These are phyloP conservation scores for Hyles vespertilio DNA, from an alignment of 1,140 invertebrate species.

Conservation along the genomic window DNA sequence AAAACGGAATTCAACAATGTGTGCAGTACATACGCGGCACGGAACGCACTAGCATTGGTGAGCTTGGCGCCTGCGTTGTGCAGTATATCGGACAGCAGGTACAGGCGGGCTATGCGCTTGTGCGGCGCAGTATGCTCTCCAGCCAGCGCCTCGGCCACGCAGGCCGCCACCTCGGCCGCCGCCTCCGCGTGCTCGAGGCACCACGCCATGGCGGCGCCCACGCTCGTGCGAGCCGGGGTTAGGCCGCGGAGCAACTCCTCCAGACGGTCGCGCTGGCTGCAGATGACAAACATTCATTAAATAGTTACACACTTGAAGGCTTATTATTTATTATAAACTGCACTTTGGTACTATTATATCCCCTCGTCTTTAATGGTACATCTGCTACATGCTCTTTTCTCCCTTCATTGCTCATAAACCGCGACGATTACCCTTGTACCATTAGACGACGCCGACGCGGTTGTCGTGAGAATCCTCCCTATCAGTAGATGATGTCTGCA, in stretches of 20 bases:
- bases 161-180: conserved; percentile 96
- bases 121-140: conserved; percentile 87
- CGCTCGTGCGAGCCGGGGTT: conserved; percentile 88
- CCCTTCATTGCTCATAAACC: too few species aligned
- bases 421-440: too few species aligned
- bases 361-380: too few species aligned
- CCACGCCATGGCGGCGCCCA: conserved; percentile 98
- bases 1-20: too few species aligned
- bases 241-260: conserved; percentile 94
- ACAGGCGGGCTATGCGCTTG: conserved; percentile 96
- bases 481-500: too few species aligned
- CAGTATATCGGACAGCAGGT: conserved; percentile 97
- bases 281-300: conserved; percentile 1
- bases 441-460: too few species aligned
- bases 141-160: conserved; percentile 92
- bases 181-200: conserved; percentile 99
- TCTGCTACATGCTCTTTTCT: too few species aligned
- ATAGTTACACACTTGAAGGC: too few species aligned
- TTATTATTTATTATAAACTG: too few species aligned
- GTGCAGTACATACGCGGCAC: conserved; percentile 83
- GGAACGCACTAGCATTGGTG: conserved; percentile 97
- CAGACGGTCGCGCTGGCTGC: conserved; percentile 91
- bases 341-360: too few species aligned
- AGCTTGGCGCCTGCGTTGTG: conserved; percentile 98
- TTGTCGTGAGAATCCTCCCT: too few species aligned